Percentiles rank a stretch among this genome's conserved stretches.
Conservation (phyloP, 2,113 vertebrate species). For the Aptenodytes forsteri region DNA sequence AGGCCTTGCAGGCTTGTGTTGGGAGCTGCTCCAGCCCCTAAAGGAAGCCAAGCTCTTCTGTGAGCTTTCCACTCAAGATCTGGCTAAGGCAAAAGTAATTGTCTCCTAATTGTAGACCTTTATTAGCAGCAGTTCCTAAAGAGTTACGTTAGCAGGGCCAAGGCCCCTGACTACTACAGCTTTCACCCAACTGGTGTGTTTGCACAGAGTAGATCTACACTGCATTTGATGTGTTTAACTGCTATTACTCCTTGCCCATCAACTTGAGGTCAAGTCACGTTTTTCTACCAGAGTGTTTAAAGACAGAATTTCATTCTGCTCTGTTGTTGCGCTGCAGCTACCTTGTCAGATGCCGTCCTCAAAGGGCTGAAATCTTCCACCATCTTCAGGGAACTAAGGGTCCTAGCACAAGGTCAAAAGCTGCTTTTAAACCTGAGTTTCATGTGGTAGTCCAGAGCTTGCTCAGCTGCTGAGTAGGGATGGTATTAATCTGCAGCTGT, state of each 20-base stretch:
- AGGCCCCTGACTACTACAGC: not conserved
- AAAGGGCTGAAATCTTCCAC: not conserved
- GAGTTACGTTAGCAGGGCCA: not conserved
- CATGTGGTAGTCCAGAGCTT: not conserved
- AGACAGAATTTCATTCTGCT: not conserved
- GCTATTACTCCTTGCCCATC: not conserved
- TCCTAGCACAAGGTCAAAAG: not conserved
- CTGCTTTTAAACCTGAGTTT: not conserved
- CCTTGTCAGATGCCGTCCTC: not conserved
- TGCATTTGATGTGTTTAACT: not conserved
- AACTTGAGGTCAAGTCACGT: not conserved
- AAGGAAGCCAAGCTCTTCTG: not conserved
- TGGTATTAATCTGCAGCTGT: not conserved
- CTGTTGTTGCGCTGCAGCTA: not conserved
- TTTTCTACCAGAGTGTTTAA: not conserved
- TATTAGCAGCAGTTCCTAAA: too few relatives aligned
- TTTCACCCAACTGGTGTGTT: not conserved
- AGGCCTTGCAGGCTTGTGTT: not conserved
- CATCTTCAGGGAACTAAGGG: not conserved
- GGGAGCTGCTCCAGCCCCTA: not conserved
- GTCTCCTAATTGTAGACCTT: not conserved
- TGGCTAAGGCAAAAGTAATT: not conserved
- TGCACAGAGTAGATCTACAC: too few relatives aligned
- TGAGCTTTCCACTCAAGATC: not conserved
- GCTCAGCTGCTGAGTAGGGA: not conserved